A percentile compares a stretch with the other conserved stretches of the same genome.
These are phyloP conservation scores for Tiliqua scincoides DNA, from an alignment of 2,113 vertebrate species.

Conservation along the genomic window DNA sequence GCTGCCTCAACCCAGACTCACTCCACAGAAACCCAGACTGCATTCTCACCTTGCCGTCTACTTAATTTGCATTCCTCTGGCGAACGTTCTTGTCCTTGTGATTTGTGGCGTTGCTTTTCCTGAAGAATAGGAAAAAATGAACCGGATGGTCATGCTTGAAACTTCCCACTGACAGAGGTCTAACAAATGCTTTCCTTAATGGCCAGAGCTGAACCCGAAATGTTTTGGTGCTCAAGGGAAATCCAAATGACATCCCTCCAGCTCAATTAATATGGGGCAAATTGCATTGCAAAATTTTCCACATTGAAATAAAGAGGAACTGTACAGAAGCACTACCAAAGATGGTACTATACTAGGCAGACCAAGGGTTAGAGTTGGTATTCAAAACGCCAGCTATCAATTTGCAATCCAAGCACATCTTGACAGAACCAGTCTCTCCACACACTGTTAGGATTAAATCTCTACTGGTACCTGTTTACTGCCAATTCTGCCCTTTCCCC, in stretches of 20 bases:
- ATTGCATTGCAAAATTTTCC: neutral
- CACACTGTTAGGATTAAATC: neutral
- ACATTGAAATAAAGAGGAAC: too few species aligned
- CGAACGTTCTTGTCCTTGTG: constrained; percentile 92
- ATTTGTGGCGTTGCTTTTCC: constrained; percentile 91
- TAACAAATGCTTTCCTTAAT: neutral
- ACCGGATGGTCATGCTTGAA: neutral
- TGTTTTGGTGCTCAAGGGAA: neutral
- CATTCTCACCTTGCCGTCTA: constrained; percentile 41
- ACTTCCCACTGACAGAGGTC: neutral
- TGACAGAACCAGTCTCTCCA: neutral
- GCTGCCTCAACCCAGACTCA: too few species aligned
- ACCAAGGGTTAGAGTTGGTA: neutral
- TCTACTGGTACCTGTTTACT: neutral
- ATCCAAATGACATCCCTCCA: neutral
- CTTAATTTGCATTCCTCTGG: constrained; percentile 91
- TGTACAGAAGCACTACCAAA: neutral
- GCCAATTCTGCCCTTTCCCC: too few species aligned
- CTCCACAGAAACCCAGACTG: neutral
- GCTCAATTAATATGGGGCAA: neutral
- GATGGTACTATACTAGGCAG: neutral
- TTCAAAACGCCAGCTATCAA: neutral
- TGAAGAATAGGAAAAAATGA: constrained; percentile 53
- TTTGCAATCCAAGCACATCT: neutral
- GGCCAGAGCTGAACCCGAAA: neutral